Percentiles rank a stretch among this genome's conserved stretches.
Conservation (phyloP, 2,797 vertebrate species). For the Synaphobranchus kaupii region DNA sequence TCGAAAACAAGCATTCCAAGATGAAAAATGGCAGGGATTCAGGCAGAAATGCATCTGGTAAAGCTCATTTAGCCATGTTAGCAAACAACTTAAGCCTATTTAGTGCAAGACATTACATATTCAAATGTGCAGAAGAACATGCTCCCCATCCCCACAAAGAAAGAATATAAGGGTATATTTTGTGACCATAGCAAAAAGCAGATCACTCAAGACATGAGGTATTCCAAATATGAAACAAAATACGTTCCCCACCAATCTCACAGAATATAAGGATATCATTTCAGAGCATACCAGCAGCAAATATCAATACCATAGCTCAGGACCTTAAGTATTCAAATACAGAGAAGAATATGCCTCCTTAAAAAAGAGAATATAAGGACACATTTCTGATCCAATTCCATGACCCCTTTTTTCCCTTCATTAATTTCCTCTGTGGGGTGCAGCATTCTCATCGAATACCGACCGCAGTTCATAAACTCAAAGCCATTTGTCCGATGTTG, state of each 20-base stretch:
- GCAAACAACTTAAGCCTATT: slow-evolving; percentile 21
- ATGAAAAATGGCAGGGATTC: background rate
- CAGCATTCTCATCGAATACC: background rate
- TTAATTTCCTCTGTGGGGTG: background rate
- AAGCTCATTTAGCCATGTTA: background rate
- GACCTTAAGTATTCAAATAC: slow-evolving; percentile 30
- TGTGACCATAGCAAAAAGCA: background rate
- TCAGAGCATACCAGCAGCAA: background rate
- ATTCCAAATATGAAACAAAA: background rate
- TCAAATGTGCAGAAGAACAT: background rate
- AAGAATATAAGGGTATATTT: background rate
- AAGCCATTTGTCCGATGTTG: background rate
- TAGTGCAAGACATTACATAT: background rate
- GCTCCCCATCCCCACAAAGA: background rate
- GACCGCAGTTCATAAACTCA: background rate
- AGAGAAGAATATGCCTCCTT: background rate
- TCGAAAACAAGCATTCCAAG: slow-evolving; percentile 18
- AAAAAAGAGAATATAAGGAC: slow-evolving; percentile 11
- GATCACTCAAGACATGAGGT: background rate
- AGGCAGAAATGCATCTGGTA: slow-evolving; percentile 12
- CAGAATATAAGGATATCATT: background rate
- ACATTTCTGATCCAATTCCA: slow-evolving; percentile 29
- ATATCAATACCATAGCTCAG: background rate
- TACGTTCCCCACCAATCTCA: background rate
- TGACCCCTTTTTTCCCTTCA: slow-evolving; percentile 27